phyloP scores from a whole-genome alignment of 2,113 vertebrate species.

The Leucosticte australis region DNA sequence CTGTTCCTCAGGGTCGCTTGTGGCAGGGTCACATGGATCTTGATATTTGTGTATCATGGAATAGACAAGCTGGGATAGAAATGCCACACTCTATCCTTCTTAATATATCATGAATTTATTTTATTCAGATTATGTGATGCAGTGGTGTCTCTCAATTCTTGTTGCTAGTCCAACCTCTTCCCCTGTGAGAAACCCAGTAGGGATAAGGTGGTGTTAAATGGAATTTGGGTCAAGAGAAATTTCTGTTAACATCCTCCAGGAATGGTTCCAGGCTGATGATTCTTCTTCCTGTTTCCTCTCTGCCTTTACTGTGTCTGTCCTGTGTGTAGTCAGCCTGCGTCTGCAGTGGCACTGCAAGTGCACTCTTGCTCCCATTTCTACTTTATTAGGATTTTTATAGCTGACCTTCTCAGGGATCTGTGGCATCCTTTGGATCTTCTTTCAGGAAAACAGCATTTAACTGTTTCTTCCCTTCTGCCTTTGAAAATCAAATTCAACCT shows the following conservation, averaged over 20 bases:
- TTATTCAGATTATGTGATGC: background rate
- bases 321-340: background rate
- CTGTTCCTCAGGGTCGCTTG: background rate
- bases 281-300: background rate
- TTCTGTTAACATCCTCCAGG: background rate
- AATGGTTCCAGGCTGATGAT: background rate
- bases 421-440: background rate
- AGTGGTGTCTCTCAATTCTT: background rate
- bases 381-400: background rate
- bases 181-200: background rate
- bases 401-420: background rate
- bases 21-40: background rate
- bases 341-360: background rate
- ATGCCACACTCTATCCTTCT: rapidly evolving
- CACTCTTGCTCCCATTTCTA: background rate
- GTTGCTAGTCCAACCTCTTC: background rate
- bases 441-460: background rate
- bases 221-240: background rate
- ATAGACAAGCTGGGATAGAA: background rate
- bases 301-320: background rate
- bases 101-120: background rate
- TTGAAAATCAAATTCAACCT: background rate
- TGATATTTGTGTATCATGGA: background rate
- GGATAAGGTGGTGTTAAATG: background rate
- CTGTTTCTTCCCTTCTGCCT: background rate